A percentile compares a stretch with the other conserved stretches of the same genome.
phyloP scores from a whole-genome alignment of 1,140 invertebrate genomes.

The Achatina immaculata region DNA sequence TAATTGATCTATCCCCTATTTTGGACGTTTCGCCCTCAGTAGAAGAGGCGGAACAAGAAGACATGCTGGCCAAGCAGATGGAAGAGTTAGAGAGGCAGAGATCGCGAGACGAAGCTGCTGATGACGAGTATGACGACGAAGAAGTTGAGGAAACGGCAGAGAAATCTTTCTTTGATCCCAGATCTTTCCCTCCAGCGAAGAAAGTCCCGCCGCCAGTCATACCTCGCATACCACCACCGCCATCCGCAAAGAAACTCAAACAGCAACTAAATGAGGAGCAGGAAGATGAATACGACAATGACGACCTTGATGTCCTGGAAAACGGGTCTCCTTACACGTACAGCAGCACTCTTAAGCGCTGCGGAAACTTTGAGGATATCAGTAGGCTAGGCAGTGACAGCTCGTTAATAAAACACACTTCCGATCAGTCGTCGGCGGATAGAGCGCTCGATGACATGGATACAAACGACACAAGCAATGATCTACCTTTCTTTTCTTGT shows the following conservation, averaged over 20 bases:
- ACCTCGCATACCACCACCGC: slow-evolving; percentile 28
- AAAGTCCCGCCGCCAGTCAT: neutral
- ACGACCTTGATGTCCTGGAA: slow-evolving; percentile 32
- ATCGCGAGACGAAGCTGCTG: slow-evolving; percentile 51
- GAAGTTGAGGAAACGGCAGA: slow-evolving; percentile 34
- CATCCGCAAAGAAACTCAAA: slow-evolving; percentile 33
- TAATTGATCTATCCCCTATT: slow-evolving; percentile 73
- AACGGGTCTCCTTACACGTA: slow-evolving; percentile 16
- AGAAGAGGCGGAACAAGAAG: slow-evolving; percentile 72
- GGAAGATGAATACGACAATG: slow-evolving; percentile 34
- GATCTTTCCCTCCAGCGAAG: neutral
- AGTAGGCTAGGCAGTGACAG: slow-evolving; percentile 51
- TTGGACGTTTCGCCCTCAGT: slow-evolving; percentile 73
- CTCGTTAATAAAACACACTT: neutral
- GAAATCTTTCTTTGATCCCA: slow-evolving; percentile 1
- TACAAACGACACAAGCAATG: neutral
- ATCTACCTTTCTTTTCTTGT: slow-evolving; percentile 38
- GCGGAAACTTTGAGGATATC: slow-evolving; percentile 65
- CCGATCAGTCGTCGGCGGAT: neutral
- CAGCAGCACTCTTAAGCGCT: slow-evolving; percentile 50
- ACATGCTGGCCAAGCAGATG: slow-evolving; percentile 69
- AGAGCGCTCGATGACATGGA: neutral
- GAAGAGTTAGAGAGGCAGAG: slow-evolving; percentile 56
- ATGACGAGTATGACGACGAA: slow-evolving; percentile 47
- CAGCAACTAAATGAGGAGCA: slow-evolving; percentile 34